Evolutionary conservation across 2,797 vertebrate genomes (phyloP), one percentile per base, ranked within the genome.

Genomic region (Cottoperca gobio): DNA sequence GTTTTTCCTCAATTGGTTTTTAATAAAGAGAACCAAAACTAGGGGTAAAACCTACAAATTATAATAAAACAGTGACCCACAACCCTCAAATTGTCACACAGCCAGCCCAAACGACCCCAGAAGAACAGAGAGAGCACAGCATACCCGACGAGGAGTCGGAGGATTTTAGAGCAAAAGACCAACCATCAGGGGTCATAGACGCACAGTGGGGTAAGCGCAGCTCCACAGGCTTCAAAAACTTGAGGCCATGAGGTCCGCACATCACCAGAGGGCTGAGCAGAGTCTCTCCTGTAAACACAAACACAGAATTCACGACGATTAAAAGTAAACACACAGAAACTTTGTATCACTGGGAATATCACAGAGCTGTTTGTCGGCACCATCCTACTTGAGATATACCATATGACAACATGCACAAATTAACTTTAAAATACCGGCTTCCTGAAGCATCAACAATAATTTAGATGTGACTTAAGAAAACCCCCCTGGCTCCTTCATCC

Each of bases 101-200:
- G 97, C 93, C 92, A 92, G 89, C 96, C 96, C 96, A 96, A 95
- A 93, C 93, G 95, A 96, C 94, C 96, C 96, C 95, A 90, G 92
- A 95, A 97, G 96, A 96, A 97, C 96, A 97, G 96, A 97, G 95
- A 95, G 96, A 97, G 96, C 95, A 96, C 95, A 96, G 97, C 98
- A 86, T 99, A 99, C 98, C 98, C 97, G 98, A 99, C 96, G 97
- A 99, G 96, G 97, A 98, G 97, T 99, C 98, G 95, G 98, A 99
- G 96, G 97, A 99, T 98, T 99, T 99, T 97, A 99, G 98, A 99
- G 98, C 98, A 98, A 99, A 99, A 99, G 98, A 99, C 98, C 98
- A 99, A 99, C 98, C 98, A 97, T 99, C 98, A 97, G 98, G 98
- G 95, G 98, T 99, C 98, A 99, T 99, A 93, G 98, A 99, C 96